phyloP scores from a whole-genome alignment of 2,113 vertebrate species.

The Anarhynchus alexandrinus region DNA sequence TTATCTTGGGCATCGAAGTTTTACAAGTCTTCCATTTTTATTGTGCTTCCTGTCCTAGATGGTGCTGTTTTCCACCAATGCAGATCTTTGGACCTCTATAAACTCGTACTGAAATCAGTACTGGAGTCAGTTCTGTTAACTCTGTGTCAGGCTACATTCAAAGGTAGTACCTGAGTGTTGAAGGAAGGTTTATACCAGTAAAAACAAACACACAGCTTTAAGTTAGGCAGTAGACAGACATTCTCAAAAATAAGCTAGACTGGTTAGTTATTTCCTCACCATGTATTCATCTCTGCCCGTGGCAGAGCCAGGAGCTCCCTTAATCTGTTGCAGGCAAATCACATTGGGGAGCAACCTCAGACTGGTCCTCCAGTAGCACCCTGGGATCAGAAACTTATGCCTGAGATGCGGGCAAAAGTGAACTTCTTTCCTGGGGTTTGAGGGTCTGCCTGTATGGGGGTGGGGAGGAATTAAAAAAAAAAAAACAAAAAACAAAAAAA shows the following conservation, averaged over 20 bases:
- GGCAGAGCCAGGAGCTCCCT: not conserved
- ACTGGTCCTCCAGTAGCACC: not conserved
- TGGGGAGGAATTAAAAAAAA: no score
- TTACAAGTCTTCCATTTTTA: not conserved
- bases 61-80: rapidly evolving
- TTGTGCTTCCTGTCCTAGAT: not conserved
- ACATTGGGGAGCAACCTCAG: not conserved
- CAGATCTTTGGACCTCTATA: not conserved
- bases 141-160: not conserved
- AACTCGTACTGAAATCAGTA: not conserved
- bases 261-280: not conserved
- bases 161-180: not conserved
- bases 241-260: not conserved
- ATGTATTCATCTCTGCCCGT: not conserved
- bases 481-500: no score
- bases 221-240: not conserved
- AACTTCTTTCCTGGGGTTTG: not conserved
- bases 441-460: not conserved
- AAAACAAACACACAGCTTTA: not conserved
- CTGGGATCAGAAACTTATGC: not conserved
- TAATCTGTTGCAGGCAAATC: not conserved
- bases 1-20: not conserved
- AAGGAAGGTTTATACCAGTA: not conserved
- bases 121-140: not conserved
- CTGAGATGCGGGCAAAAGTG: not conserved